Evolutionary conservation across 2,113 vertebrate genomes (phyloP).

Genomic region (Clarias magur): DNA sequence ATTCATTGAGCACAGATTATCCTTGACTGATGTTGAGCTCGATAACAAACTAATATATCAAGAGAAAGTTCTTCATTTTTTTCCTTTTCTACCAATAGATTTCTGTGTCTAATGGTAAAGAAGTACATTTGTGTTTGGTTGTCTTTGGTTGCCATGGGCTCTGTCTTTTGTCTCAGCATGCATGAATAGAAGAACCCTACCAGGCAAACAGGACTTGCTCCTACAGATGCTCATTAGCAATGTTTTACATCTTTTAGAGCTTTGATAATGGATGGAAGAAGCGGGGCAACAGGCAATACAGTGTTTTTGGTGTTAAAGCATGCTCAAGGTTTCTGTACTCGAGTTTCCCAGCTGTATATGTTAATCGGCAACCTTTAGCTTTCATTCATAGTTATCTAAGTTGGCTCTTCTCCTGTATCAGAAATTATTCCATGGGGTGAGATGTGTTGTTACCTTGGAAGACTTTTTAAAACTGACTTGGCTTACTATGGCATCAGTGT

Average conservation of each 20-base stretch:
- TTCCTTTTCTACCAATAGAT: conserved; percentile 10
- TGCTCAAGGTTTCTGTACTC: neutral
- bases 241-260: conserved; percentile 21
- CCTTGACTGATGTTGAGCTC: neutral
- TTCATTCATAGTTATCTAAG: conserved; percentile 19
- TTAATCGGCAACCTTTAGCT: conserved; percentile 21
- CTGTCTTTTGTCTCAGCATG: conserved; percentile 39
- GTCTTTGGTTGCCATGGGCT: conserved; percentile 32
- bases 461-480: neutral
- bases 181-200: conserved; percentile 44
- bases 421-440: conserved; percentile 6
- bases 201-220: conserved; percentile 28
- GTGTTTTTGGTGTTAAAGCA: neutral
- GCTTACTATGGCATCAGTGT: conserved; percentile 6
- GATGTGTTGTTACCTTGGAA: neutral
- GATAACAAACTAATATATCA: conserved; percentile 28
- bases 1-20: neutral
- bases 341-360: neutral
- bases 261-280: neutral
- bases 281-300: neutral
- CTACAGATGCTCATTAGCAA: conserved; percentile 49
- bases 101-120: conserved; percentile 50
- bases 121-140: conserved; percentile 51
- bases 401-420: neutral
- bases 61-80: neutral